Percentiles rank a stretch among this genome's conserved stretches.
These are phyloP conservation scores for Parasteatoda lunata DNA, from an alignment of 2,888 invertebrate species.

Conservation along the genomic window DNA sequence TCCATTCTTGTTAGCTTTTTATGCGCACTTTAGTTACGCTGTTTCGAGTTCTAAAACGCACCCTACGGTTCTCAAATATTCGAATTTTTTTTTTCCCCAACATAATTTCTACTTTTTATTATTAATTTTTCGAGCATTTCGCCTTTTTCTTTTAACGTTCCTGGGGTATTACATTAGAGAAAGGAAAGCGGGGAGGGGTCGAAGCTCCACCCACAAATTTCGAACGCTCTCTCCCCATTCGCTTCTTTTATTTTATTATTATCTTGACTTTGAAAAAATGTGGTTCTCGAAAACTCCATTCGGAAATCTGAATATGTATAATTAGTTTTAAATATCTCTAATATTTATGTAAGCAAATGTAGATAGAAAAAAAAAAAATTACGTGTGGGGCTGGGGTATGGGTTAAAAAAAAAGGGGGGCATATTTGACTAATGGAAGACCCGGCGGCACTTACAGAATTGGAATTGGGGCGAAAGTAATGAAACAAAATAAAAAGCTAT, in stretches of 20 bases:
- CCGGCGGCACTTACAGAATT: constrained; percentile 21
- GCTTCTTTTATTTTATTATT: constrained; percentile 7
- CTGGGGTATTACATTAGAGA: constrained; percentile 41
- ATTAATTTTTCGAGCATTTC: constrained; percentile 47
- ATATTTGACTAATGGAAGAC: constrained; percentile 60
- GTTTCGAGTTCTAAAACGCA: constrained; percentile 57
- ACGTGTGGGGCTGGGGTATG: neutral
- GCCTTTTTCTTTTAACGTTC: constrained; percentile 43
- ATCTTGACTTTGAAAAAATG: neutral
- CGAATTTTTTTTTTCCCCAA: neutral
- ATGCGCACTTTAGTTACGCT: constrained; percentile 63
- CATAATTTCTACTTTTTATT: constrained; percentile 32
- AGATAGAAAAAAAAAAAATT: constrained; percentile 3
- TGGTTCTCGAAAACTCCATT: neutral
- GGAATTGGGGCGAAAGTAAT: neutral
- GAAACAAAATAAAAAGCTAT: constrained; percentile 12
- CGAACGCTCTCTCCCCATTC: constrained; percentile 10
- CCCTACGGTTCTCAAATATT: constrained; percentile 16
- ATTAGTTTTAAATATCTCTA: constrained; percentile 68
- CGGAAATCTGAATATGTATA: constrained; percentile 56
- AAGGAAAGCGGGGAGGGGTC: constrained; percentile 10
- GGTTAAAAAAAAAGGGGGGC: constrained; percentile 19
- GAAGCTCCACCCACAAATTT: neutral
- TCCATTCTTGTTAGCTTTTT: constrained; percentile 22
- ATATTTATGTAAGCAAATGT: constrained; percentile 48